These are phyloP conservation scores for Cybosia mesomella DNA, from an alignment of 2,888 invertebrate genomes.

Conservation along the genomic window DNA sequence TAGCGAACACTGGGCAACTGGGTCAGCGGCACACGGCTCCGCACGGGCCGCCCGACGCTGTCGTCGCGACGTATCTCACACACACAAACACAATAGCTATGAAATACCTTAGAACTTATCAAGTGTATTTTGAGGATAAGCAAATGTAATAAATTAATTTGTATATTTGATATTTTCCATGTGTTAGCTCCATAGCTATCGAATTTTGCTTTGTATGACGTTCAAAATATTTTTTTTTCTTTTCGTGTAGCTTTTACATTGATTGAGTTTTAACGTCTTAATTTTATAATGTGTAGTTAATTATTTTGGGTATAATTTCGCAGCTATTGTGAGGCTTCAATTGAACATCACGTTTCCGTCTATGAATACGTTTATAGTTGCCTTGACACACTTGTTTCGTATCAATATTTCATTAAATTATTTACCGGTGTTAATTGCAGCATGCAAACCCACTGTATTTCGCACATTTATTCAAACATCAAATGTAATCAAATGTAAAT, in stretches of 20 bases:
- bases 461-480: conserved; percentile 17
- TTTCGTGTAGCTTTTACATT: not conserved
- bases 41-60: conserved; percentile 62
- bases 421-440: conserved; percentile 47
- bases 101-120: conserved; percentile 35
- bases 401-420: conserved; percentile 68
- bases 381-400: conserved; percentile 81
- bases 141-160: not conserved
- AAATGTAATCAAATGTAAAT: not conserved
- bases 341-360: conserved; percentile 79
- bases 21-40: conserved; percentile 82
- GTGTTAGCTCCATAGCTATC: not conserved
- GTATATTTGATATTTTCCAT: not conserved
- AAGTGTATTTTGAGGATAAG: conserved; percentile 23
- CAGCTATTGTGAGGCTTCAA: conserved; percentile 70
- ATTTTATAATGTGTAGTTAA: conserved; percentile 40
- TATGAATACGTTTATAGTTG: conserved; percentile 66
- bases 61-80: conserved; percentile 58
- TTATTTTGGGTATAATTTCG: conserved; percentile 62
- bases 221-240: not conserved
- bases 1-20: conserved; percentile 81
- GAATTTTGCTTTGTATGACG: not conserved
- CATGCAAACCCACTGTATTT: conserved; percentile 42
- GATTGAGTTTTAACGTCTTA: not conserved
- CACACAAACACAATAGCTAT: conserved; percentile 39